Conservation (phyloP, 2,113 vertebrate genomes). For the Cariama cristata region DNA sequence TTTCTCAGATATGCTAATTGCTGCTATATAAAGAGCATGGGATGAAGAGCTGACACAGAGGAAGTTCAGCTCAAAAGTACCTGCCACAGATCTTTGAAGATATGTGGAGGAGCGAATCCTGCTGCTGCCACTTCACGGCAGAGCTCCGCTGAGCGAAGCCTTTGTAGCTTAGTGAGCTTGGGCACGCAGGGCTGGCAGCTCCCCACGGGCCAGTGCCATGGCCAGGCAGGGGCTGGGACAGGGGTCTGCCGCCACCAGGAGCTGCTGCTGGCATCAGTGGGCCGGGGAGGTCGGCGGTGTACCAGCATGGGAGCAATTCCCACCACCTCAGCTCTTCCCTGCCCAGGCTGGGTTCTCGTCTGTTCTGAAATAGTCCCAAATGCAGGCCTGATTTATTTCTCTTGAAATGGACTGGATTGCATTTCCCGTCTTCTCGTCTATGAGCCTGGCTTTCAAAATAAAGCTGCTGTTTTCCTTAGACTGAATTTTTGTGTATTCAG, state of each 20-base stretch:
- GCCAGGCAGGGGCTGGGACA: background rate
- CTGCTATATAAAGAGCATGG: conserved; percentile 25
- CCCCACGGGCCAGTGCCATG: background rate
- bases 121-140: background rate
- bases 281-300: rapidly evolving
- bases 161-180: background rate
- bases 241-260: rapidly evolving
- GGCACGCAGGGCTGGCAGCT: background rate
- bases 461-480: background rate
- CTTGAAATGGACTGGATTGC: background rate
- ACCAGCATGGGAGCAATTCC: rapidly evolving
- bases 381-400: background rate
- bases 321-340: background rate
- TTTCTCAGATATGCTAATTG: conserved; percentile 70
- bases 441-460: background rate
- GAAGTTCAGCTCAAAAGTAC: conserved; percentile 24
- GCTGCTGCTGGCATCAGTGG: background rate
- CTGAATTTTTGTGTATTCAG: background rate
- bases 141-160: background rate
- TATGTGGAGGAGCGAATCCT: background rate
- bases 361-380: background rate
- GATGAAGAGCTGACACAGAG: conserved; percentile 42
- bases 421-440: background rate
- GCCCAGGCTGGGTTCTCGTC: rapidly evolving
- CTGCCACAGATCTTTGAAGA: conserved; percentile 48